Evolutionary conservation across 2,113 vertebrate genomes (phyloP).

Genomic region (Callaeas wilsoni): DNA sequence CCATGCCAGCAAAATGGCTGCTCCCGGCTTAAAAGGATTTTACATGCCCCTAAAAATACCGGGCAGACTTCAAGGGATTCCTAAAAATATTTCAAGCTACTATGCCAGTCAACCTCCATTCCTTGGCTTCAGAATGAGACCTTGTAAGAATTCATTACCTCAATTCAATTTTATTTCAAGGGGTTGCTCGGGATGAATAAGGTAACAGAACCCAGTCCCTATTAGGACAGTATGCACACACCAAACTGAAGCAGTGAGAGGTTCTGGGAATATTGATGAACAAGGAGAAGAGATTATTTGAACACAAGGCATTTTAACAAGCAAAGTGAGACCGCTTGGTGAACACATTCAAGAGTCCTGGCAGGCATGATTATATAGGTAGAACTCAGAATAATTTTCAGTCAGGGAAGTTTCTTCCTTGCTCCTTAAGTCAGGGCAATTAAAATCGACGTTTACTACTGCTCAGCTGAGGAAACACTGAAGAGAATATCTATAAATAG

Average conservation of each 20-base stretch:
- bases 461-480: not conserved
- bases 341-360: not conserved
- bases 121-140: not conserved
- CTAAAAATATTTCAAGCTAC: not conserved
- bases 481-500: not conserved
- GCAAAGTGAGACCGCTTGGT: not conserved
- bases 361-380: not conserved
- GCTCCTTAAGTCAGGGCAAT: not conserved
- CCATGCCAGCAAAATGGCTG: not conserved
- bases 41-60: not conserved
- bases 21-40: not conserved
- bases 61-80: not conserved
- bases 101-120: not conserved
- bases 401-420: not conserved
- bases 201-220: not conserved
- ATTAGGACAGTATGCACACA: not conserved
- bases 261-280: not conserved
- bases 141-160: not conserved
- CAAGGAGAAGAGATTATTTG: not conserved
- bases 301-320: not conserved
- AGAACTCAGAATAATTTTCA: not conserved
- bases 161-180: not conserved
- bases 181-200: not conserved
- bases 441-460: not conserved
- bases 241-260: not conserved